Base-by-base conservation (phyloP, 2,113 vertebrate genomes). In the Promerops cafer region DNA sequence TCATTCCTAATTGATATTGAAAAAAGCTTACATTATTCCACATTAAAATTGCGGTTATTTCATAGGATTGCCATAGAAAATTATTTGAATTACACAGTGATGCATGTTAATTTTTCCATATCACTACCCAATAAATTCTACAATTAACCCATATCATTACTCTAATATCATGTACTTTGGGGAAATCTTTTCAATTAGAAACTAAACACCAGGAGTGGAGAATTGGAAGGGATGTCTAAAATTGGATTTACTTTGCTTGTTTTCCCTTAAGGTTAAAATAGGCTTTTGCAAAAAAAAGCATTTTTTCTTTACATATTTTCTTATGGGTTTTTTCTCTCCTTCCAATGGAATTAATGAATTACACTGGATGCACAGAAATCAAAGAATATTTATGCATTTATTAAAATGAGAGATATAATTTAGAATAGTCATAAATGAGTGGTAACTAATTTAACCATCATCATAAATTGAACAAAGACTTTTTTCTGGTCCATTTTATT, bases 101-200 rank as follows among this genome's bases (percentile, higher is more conserved):
- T 77, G 28, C 24, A 20, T 70, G 44, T 94, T 85, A 96, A 96
- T 96, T 92, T 93, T 95, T 88, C 85, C 76, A 68, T 89, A 88
- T 86, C 85, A 42, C 44, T 31, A 78, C 60, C 47, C 85, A 88
- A 86, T 89, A 96, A 83, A 90, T 86, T 81, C 64, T 71, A 19
- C 83, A 95, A 96, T 96, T 96, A 94, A 95, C 88, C 90, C 88
- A 81, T 70, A 90, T 93, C 44, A 84, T 94, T 74, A 20, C 33
- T 95, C 22, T 96, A 92, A 71, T 86, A 87, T 60, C 28, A 33
- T 54, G 35, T 23, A 68, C 93, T 95, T 88, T 89, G 44, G 94
- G 96, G 95, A 95, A 93, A 93, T 89, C 47, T 90, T 95, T 93
- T 96, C 71, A 95, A 95, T 97, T 96, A 95, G 39, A 75, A 92